phyloP scores from a whole-genome alignment of 2,113 vertebrate genomes.

The Chaetura pelagica region DNA sequence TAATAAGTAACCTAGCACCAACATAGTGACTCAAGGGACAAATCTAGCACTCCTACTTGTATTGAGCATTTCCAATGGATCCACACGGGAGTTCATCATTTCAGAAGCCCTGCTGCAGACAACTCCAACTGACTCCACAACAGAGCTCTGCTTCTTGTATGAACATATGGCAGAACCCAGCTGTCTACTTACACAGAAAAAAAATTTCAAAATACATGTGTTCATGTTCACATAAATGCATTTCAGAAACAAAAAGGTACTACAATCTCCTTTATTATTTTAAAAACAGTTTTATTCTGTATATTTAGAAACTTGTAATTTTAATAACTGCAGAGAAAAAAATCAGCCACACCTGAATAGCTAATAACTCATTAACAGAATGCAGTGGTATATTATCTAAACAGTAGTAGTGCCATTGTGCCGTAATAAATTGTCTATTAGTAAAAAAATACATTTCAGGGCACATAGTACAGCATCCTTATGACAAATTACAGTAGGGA shows the following conservation, averaged over 20 bases:
- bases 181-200: background rate
- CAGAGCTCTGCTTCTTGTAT: background rate
- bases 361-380: conserved; percentile 91
- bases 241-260: conserved; percentile 69
- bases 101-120: background rate
- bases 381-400: conserved; percentile 96
- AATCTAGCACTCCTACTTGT: background rate
- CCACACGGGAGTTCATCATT: background rate
- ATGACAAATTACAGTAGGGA: conserved; percentile 98
- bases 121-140: background rate
- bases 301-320: conserved; percentile 97
- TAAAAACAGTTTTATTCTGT: conserved; percentile 99
- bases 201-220: background rate
- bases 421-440: conserved; percentile 99
- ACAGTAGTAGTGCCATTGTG: conserved; percentile 94
- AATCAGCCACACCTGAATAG: conserved; percentile 88
- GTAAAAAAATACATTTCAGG: conserved; percentile 99
- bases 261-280: conserved; percentile 83
- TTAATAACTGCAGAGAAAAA: conserved; percentile 88
- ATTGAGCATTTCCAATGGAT: background rate
- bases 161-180: background rate
- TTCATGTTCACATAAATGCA: conserved; percentile 23
- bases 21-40: background rate
- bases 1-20: background rate
- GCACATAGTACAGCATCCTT: conserved; percentile 97